These are phyloP conservation scores for Rhopalosiphum nymphaeae DNA, from an alignment of 2,888 invertebrate species.

Conservation along the genomic window DNA sequence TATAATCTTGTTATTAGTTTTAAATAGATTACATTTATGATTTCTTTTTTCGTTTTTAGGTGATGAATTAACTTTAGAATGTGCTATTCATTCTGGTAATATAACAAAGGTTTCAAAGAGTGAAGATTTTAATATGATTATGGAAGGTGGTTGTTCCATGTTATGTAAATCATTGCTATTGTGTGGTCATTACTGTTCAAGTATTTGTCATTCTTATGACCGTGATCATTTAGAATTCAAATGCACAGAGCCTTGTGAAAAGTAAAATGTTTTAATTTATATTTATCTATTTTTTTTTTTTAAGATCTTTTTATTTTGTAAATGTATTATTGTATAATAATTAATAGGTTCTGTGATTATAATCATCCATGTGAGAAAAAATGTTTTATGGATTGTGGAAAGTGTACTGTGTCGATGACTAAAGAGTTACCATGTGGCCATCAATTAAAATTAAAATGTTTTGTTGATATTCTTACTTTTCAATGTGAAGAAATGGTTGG, in stretches of 20 bases:
- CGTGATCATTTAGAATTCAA: conserved; percentile 72
- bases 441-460: conserved; percentile 68
- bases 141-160: no score
- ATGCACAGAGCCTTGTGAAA: conserved; percentile 70
- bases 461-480: conserved; percentile 51
- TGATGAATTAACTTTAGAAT: conserved; percentile 70
- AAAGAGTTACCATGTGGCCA: conserved; percentile 70
- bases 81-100: conserved; percentile 72
- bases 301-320: background rate
- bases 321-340: conserved; percentile 42
- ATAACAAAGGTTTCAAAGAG: no score
- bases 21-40: no score
- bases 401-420: conserved; percentile 61
- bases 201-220: conserved; percentile 76
- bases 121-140: no score
- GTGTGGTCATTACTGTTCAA: conserved; percentile 78
- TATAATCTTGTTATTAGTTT: conserved; percentile 26
- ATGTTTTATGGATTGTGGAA: conserved; percentile 64
- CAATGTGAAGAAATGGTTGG: conserved; percentile 68
- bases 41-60: conserved; percentile 51
- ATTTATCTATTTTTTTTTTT: background rate
- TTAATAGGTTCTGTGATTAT: conserved; percentile 66
- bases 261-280: conserved; percentile 70
- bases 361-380: conserved; percentile 63
- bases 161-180: conserved; percentile 68